Evolutionary conservation across 2,113 vertebrate species (phyloP), one percentile per base, ranked within the genome.

Genomic region (Peucedramus taeniatus): DNA sequence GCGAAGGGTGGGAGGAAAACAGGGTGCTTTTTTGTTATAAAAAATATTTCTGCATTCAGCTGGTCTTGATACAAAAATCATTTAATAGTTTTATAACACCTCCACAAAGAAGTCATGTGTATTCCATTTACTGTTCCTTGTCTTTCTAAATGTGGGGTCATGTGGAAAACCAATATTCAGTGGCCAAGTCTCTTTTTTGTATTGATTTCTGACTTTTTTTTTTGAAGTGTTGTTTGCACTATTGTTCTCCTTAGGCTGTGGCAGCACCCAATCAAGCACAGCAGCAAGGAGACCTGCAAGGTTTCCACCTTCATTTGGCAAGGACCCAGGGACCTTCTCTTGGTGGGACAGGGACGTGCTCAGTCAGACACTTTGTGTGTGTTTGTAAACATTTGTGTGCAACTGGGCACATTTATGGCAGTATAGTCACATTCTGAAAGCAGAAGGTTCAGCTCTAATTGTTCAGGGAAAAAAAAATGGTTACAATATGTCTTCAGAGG

Each of bases 141-240:
- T 8, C 16, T 57, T 85, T 49, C 1, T 13, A 44, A 78, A 22
- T 17, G 9, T 0, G 3, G 19, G 15, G 3, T 51, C 2, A 1
- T 9, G 30, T 35, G 31, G 24, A 79, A 90, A 88, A 66, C 10
- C 5, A 57, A 2, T 70, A 49, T 37, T 82, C 28, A n/a, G 15
- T 42, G n/a, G 6, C 42, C 3, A 45, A 26, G 18, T 57, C 27
- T 19, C 27, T 23, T 54, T 51, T 80, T 33, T 51, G 18, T 10
- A 18, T 35, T 68, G 19, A 20, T 81, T 77, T 72, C 33, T 39
- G 33, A 31, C 3, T 33, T 24, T 30, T 6, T 2, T 37, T 60
- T 78, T 77, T 23, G 2, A 56, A 33, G 4, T 27, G 11, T 13
- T 3, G 0, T 44, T 70, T 68, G 14, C 28, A 3, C 9, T 66